A percentile compares a stretch with the other conserved stretches of the same genome.
phyloP scores from a whole-genome alignment of 2,113 vertebrate genomes.

The Brachyhypopomus gauderio region DNA sequence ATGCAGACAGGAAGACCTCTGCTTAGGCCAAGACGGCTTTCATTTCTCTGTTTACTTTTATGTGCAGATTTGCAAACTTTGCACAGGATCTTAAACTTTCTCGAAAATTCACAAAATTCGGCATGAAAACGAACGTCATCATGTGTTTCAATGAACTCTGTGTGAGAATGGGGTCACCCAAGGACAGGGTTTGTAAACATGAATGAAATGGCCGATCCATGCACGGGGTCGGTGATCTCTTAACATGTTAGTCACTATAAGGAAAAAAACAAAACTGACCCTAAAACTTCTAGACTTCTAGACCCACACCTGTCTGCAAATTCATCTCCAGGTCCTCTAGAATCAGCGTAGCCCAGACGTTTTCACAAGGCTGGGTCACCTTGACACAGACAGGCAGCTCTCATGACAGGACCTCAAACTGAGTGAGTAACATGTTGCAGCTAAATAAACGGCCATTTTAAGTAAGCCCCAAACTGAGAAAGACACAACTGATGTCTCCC shows the following conservation, averaged over 20 bases:
- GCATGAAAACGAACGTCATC: slow-evolving; percentile 3
- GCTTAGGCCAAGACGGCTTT: slow-evolving; percentile 38
- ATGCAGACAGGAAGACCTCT: slow-evolving; percentile 72
- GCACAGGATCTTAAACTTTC: background rate
- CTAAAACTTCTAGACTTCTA: slow-evolving; percentile 9
- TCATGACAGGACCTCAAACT: slow-evolving; percentile 35
- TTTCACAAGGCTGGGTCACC: slow-evolving; percentile 69
- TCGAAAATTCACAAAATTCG: background rate
- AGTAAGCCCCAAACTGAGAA: slow-evolving; percentile 29
- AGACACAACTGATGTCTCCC: slow-evolving; percentile 53
- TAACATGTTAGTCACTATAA: background rate
- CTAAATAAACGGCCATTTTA: slow-evolving; percentile 69
- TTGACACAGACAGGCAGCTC: slow-evolving; percentile 63
- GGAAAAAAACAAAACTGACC: slow-evolving; percentile 2
- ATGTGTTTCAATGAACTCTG: background rate
- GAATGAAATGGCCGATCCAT: background rate
- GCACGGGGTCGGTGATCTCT: background rate
- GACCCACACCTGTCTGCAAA: too few relatives aligned
- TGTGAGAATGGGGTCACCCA: too few relatives aligned
- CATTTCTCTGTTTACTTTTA: slow-evolving; percentile 4
- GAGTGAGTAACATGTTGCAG: slow-evolving; percentile 70
- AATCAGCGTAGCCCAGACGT: slow-evolving; percentile 59
- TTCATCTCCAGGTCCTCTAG: background rate
- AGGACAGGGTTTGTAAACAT: background rate
- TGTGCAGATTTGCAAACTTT: background rate